A percentile compares a stretch with the other conserved stretches of the same genome.
Evolutionary conservation across 2,113 vertebrate genomes (phyloP).

Genomic region (Barnardius zonarius): DNA sequence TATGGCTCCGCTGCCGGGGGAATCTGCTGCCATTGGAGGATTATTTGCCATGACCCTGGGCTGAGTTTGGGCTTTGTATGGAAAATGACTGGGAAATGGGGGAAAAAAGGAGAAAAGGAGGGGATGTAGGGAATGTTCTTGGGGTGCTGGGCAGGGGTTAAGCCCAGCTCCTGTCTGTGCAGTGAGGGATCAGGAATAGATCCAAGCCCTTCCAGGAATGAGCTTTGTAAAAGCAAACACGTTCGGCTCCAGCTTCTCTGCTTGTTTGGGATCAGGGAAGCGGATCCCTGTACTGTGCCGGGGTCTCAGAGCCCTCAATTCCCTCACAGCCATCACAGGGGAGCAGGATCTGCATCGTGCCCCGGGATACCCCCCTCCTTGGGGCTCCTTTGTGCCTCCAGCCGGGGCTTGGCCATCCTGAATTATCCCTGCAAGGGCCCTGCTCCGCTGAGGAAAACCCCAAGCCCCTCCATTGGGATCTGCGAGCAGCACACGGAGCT

Average conservation of each 20-base stretch:
- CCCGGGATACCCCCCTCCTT: accelerated
- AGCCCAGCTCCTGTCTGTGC: neutral
- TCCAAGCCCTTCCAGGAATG: neutral
- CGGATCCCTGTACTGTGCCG: accelerated
- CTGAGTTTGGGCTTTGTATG: neutral
- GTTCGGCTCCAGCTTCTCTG: accelerated
- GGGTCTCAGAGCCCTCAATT: neutral
- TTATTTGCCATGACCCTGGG: neutral
- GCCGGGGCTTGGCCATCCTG: accelerated
- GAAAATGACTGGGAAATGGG: neutral
- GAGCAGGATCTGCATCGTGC: accelerated
- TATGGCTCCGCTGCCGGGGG: accelerated
- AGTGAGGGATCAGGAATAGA: neutral
- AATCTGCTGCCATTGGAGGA: no score
- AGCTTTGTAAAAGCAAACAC: accelerated
- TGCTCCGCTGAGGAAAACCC: neutral
- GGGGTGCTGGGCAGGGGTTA: neutral
- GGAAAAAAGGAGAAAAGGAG: neutral
- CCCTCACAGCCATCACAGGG: accelerated
- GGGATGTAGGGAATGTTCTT: neutral
- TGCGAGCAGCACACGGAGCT: neutral
- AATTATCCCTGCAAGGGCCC: accelerated
- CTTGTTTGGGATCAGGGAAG: accelerated
- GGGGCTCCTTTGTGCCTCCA: accelerated
- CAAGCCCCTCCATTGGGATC: neutral